phyloP scores from a whole-genome alignment of 2,888 invertebrate genomes.

The Phanerotoma sp. region DNA sequence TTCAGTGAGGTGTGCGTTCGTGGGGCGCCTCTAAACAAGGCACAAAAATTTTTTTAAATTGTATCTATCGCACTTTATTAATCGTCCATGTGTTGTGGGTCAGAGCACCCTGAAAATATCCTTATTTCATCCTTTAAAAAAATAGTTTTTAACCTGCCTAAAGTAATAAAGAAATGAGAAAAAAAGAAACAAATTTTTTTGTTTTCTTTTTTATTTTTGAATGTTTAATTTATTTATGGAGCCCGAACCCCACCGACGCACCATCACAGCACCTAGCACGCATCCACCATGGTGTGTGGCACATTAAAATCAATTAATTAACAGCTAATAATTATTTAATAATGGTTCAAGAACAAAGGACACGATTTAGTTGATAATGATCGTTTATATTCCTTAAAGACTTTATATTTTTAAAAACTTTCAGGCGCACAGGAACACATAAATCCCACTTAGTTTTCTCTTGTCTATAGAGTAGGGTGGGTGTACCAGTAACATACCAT shows the following conservation, averaged over 20 bases:
- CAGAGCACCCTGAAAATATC: constrained; percentile 54
- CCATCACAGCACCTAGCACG: constrained; percentile 48
- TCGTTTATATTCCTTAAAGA: too few relatives aligned
- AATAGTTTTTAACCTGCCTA: too few relatives aligned
- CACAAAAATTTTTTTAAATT: constrained; percentile 10
- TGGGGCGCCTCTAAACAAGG: constrained; percentile 35
- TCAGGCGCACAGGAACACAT: too few relatives aligned
- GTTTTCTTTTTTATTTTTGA: too few relatives aligned
- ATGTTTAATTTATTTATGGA: constrained; percentile 31
- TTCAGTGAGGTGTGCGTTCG: constrained; percentile 53
- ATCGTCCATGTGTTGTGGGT: constrained; percentile 58
- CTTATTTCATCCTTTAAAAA: constrained; percentile 23
- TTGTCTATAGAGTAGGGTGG: too few relatives aligned
- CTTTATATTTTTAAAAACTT: too few relatives aligned
- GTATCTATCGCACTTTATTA: constrained; percentile 12
- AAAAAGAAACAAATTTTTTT: constrained; percentile 14
- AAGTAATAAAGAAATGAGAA: constrained; percentile 18
- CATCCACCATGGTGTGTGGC: constrained; percentile 29
- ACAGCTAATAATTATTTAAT: constrained; percentile 6
- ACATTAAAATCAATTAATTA: constrained; percentile 18
- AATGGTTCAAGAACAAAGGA: constrained; percentile 15
- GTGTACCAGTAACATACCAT: too few relatives aligned
- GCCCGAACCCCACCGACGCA: constrained; percentile 49
- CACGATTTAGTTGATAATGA: too few relatives aligned
- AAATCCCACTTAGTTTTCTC: too few relatives aligned